Evolutionary conservation across 2,888 invertebrate genomes (phyloP).

Genomic region (Lasioglossum lativentre): DNA sequence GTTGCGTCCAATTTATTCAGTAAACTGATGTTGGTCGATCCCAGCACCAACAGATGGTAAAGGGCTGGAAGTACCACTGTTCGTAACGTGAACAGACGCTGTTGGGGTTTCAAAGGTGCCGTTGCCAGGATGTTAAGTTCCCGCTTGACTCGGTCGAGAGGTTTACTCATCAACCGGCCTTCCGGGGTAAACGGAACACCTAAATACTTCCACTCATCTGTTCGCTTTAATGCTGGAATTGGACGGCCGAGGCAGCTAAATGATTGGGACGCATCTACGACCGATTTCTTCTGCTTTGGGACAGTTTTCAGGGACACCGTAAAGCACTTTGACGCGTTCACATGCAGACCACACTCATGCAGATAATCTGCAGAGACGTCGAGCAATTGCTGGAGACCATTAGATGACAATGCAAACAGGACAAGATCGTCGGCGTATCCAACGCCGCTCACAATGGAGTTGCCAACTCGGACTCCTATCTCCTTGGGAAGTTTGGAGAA

Average conservation of each 20-base stretch:
- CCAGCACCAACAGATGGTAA: neutral
- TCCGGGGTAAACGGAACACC: conserved; percentile 55
- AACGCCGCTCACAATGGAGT: conserved; percentile 13
- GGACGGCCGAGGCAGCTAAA: conserved; percentile 14
- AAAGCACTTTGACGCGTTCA: conserved; percentile 49
- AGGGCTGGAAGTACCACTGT: neutral
- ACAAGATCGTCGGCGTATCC: conserved; percentile 62
- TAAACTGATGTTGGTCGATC: neutral
- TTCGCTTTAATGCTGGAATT: conserved; percentile 40
- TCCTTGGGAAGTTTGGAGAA: conserved; percentile 21
- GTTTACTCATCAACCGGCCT: neutral
- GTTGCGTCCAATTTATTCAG: neutral
- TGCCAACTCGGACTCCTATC: conserved; percentile 31
- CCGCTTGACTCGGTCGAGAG: neutral
- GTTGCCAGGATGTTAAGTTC: too few relatives aligned
- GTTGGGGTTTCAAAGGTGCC: too few relatives aligned
- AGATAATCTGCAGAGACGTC: conserved; percentile 30
- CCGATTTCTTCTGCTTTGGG: conserved; percentile 35
- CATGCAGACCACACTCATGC: conserved; percentile 23
- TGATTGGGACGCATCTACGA: conserved; percentile 14
- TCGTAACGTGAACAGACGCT: neutral
- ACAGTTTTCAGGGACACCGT: conserved; percentile 31
- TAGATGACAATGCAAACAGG: conserved; percentile 24
- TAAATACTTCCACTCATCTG: conserved; percentile 50
- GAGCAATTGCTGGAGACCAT: conserved; percentile 32